phyloP scores from a whole-genome alignment of 2,797 vertebrate genomes.

The Leptoclinus maculatus region DNA sequence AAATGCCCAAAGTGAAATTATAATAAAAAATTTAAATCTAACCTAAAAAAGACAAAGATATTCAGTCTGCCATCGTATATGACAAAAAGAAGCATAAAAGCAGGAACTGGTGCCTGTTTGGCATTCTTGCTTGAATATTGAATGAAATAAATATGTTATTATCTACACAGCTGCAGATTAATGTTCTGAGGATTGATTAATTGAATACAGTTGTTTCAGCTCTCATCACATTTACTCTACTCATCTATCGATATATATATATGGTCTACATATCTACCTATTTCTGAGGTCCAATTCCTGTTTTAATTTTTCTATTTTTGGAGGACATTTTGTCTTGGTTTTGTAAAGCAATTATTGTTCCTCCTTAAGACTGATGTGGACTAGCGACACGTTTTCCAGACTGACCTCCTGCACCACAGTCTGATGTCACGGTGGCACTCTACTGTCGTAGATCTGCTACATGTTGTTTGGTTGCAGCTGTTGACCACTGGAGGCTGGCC shows the following conservation, averaged over 20 bases:
- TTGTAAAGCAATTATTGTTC: not conserved
- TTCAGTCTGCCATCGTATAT: not conserved
- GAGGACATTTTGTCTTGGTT: not conserved
- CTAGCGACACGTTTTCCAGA: not conserved
- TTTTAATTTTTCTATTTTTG: slow-evolving; percentile 5
- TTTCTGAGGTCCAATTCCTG: not conserved
- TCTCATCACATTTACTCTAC: not conserved
- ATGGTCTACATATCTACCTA: not conserved
- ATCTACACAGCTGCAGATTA: not conserved
- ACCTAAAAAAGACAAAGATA: not conserved
- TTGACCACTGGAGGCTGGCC: slow-evolving; percentile 24
- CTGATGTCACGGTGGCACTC: not conserved
- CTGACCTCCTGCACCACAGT: not conserved
- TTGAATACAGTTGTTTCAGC: not conserved
- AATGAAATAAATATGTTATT: not conserved
- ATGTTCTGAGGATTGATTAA: not conserved
- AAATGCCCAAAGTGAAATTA: not conserved
- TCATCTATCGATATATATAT: not conserved
- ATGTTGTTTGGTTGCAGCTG: slow-evolving; percentile 18
- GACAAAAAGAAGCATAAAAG: not conserved
- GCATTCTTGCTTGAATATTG: not conserved
- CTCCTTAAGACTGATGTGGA: slow-evolving; percentile 1
- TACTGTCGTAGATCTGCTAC: not conserved
- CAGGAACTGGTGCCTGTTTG: not conserved
- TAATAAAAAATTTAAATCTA: not conserved